A percentile compares a stretch with the other conserved stretches of the same genome.
Evolutionary conservation across 1,140 invertebrate species (phyloP).

Genomic region (Drosophila cardini): DNA sequence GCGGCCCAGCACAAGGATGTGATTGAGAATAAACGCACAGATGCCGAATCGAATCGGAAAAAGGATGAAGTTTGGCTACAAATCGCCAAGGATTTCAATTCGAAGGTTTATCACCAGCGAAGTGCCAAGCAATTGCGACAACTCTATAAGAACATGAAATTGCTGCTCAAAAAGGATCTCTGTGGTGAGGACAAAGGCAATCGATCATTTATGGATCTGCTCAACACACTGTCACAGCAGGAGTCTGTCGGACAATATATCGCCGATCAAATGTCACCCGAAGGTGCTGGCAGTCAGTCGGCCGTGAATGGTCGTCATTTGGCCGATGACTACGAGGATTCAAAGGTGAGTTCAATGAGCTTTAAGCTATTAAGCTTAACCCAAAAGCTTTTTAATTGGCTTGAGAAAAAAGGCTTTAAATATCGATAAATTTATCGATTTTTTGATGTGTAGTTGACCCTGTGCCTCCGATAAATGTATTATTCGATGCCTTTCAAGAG

Average conservation of each 20-base stretch:
- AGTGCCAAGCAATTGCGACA: slow-evolving; percentile 81
- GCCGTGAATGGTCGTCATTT: slow-evolving; percentile 53
- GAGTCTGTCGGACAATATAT: slow-evolving; percentile 78
- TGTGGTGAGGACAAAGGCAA: slow-evolving; percentile 79
- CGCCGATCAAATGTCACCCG: slow-evolving; percentile 74
- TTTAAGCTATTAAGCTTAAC: no score
- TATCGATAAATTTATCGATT: no score
- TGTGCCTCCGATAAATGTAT: no score
- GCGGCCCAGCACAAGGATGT: slow-evolving; percentile 83
- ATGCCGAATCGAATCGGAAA: slow-evolving; percentile 84
- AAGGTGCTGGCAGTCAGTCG: slow-evolving; percentile 58
- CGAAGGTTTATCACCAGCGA: slow-evolving; percentile 79
- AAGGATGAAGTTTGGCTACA: slow-evolving; percentile 84
- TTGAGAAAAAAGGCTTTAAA: no score
- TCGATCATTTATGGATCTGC: slow-evolving; percentile 75
- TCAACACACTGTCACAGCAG: slow-evolving; percentile 79
- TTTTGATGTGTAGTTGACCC: no score
- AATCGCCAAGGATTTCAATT: slow-evolving; percentile 83
- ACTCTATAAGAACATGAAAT: slow-evolving; percentile 83
- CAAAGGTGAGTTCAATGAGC: slow-evolving; percentile 61
- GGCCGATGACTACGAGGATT: slow-evolving; percentile 75
- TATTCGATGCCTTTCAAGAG: no score
- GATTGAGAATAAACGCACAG: slow-evolving; percentile 83
- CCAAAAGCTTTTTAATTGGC: no score
- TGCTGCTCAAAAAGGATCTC: slow-evolving; percentile 81